Evolutionary conservation across 2,888 invertebrate species (phyloP).

Genomic region (Clepsis dumicolana): DNA sequence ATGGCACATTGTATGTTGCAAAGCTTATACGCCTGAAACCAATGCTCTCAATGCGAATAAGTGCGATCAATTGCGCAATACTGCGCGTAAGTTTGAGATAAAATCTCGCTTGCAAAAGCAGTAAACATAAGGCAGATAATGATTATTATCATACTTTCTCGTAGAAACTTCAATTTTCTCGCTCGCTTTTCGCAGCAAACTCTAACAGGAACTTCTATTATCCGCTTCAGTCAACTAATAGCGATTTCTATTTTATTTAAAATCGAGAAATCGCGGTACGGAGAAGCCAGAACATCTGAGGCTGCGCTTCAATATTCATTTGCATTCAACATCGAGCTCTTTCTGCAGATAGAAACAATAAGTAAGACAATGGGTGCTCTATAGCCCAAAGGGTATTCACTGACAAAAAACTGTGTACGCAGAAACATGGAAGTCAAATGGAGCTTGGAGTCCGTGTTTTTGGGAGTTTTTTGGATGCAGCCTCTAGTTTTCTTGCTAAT

Average conservation of each 20-base stretch:
- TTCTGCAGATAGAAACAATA: conserved; percentile 47
- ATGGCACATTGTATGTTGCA: too few relatives aligned
- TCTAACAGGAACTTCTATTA: conserved; percentile 1
- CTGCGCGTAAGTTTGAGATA: too few relatives aligned
- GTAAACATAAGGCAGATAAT: too few relatives aligned
- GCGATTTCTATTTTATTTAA: not conserved
- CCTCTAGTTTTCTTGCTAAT: not conserved
- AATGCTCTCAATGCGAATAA: too few relatives aligned
- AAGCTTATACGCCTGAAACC: too few relatives aligned
- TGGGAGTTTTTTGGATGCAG: not conserved
- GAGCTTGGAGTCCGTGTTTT: not conserved
- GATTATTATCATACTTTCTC: not conserved
- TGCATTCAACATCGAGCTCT: conserved; percentile 63
- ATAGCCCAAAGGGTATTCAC: conserved; percentile 22
- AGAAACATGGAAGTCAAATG: not conserved
- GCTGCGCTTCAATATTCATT: conserved; percentile 68
- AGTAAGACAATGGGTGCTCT: conserved; percentile 58
- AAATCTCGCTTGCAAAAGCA: too few relatives aligned
- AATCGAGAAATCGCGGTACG: conserved; percentile 52
- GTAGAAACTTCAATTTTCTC: not conserved
- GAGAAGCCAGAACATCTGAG: conserved; percentile 51
- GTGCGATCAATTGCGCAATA: too few relatives aligned
- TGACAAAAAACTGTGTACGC: conserved; percentile 1
- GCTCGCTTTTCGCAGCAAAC: not conserved
- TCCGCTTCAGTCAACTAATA: not conserved